Evolutionary conservation across 2,113 vertebrate species (phyloP).

Genomic region (Arothron firmamentum): DNA sequence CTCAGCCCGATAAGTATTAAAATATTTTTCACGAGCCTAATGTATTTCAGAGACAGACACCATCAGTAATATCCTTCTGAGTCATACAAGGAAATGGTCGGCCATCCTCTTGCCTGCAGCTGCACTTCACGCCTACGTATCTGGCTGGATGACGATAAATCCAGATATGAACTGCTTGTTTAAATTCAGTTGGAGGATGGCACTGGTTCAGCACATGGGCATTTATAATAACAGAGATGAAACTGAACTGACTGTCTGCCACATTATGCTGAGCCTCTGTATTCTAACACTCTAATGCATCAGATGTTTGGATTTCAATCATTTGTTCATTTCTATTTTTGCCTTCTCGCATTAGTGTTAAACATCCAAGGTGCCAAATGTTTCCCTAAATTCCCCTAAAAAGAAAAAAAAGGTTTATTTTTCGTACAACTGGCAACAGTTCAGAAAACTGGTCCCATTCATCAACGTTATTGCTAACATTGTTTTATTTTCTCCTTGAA

Average conservation of each 20-base stretch:
- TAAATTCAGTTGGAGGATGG: constrained; percentile 13
- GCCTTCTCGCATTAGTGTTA: neutral
- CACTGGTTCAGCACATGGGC: constrained; percentile 15
- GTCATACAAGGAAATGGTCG: constrained; percentile 24
- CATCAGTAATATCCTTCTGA: constrained; percentile 42
- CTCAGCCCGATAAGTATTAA: constrained; percentile 46
- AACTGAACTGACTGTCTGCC: constrained; percentile 6
- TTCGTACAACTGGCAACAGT: constrained; percentile 3
- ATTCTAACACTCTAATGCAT: neutral
- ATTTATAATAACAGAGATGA: constrained; percentile 22
- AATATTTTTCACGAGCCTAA: constrained; percentile 36
- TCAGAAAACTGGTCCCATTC: neutral
- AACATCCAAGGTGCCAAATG: neutral
- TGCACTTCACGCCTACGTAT: constrained; percentile 17
- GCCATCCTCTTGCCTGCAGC: constrained; percentile 24
- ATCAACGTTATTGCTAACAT: constrained; percentile 4
- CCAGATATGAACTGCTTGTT: constrained; percentile 32
- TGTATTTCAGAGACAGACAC: constrained; percentile 41
- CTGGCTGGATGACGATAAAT: constrained; percentile 24
- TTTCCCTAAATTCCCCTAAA: neutral
- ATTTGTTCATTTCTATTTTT: neutral
- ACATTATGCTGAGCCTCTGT: neutral
- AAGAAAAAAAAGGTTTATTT: neutral
- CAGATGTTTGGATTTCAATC: constrained; percentile 13
- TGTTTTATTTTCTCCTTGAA: constrained; percentile 17